phyloP scores from a whole-genome alignment of 2,113 vertebrate species.

The Apaloderma vittatum region DNA sequence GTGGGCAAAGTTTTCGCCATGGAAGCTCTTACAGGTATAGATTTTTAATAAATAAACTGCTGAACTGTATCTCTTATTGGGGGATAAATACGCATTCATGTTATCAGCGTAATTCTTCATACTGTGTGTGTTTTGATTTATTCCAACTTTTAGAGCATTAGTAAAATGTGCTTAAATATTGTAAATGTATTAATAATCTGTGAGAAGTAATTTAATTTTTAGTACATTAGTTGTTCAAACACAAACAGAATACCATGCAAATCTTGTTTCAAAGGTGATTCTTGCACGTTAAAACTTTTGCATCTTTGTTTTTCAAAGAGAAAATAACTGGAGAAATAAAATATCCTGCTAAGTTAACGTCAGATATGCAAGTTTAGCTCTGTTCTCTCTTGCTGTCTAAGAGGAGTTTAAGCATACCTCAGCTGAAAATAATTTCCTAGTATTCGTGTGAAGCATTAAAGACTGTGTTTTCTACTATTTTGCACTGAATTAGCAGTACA shows the following conservation, averaged over 20 bases:
- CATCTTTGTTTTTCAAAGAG: background rate
- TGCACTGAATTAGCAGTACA: background rate
- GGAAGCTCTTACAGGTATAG: slow-evolving; percentile 95
- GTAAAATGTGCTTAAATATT: background rate
- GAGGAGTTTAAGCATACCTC: background rate
- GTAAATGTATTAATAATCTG: background rate
- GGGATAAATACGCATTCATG: background rate
- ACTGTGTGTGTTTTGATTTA: background rate
- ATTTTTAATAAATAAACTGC: background rate
- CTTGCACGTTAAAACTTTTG: background rate
- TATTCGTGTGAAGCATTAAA: background rate
- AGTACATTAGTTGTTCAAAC: background rate
- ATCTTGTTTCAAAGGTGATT: background rate
- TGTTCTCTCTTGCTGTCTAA: background rate
- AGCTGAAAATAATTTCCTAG: background rate
- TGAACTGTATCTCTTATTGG: background rate
- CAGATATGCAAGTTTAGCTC: background rate
- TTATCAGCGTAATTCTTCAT: background rate
- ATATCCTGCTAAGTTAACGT: background rate
- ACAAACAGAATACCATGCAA: background rate
- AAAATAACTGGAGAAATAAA: background rate
- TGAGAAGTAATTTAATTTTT: background rate
- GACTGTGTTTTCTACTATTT: background rate
- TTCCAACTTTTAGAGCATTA: background rate
- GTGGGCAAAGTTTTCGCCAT: slow-evolving; percentile 97